Base-by-base conservation (phyloP, 2,113 vertebrate species). In the Brevimyrus niger region DNA sequence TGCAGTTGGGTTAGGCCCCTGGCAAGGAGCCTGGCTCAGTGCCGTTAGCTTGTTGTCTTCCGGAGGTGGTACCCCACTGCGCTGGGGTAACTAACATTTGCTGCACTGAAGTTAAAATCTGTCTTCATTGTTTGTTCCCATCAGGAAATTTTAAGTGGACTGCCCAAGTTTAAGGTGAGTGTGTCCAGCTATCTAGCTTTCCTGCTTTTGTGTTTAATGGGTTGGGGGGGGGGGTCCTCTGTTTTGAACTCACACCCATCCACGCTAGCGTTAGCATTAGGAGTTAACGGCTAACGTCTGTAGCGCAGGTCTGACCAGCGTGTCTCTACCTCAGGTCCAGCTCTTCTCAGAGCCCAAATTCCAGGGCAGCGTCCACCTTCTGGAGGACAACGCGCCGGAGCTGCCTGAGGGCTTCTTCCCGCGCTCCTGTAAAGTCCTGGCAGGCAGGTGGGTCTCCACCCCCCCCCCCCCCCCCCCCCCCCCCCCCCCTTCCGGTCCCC, bases 291-390 rank as follows among this genome's bases (percentile, higher is more conserved):
- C 31, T 73, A 6, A 38, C 23, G 1, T 17, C 7, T 21, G 38
- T 8, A 46, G 80, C 7, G 35, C 15, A 46, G 38, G 80, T 8
- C 31, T 84, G 82, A 46, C 3, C 42, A 42, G 42, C 44, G 51
- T 48, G 46, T 80, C 0, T 73, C 46, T 19, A 2, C 92, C 93
- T 92, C 95, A 99, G 98, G 94, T 97, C 92, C 96, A 97, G 93
- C 94, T 99, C 94, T 99, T 97, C 94, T 97, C 98, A 44, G 97
- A 99, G 91, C 94, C 97, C 86, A 94, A 92, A 90, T 98, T 97
- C 94, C 96, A 96, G 94, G 98, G 98, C 83, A 90, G 82, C 58
- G 92, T 94, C 92, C 92, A 97, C 93, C 38, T 93, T 91, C 94
- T 98, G 93, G 96, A 97, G 91, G 96, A 95, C 92, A 97, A 94